phyloP scores from a whole-genome alignment of 2,797 vertebrate species.

The Crax fasciolata region DNA sequence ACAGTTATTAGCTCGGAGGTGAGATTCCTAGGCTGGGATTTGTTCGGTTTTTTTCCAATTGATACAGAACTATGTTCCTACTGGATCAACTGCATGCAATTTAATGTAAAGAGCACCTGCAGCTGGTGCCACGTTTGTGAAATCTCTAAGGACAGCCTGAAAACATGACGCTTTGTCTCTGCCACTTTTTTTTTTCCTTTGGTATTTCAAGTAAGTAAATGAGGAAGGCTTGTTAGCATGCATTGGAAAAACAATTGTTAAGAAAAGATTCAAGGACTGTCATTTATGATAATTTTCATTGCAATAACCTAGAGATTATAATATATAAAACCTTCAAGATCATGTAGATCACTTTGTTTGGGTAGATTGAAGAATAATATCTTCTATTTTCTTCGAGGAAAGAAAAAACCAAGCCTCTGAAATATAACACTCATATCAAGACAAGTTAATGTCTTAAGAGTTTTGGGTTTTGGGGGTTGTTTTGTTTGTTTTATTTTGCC shows the following conservation, averaged over 20 bases:
- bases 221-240: neutral
- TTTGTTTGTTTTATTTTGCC: neutral
- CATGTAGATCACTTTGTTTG: neutral
- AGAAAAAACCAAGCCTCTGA: neutral
- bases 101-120: conserved; percentile 24
- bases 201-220: conserved; percentile 30
- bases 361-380: neutral
- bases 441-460: neutral
- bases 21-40: neutral
- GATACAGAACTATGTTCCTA: neutral
- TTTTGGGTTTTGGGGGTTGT: neutral
- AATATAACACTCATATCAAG: neutral
- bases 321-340: neutral
- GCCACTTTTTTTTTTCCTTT: neutral
- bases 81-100: neutral
- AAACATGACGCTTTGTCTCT: conserved; percentile 22
- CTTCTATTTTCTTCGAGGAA: neutral
- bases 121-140: neutral
- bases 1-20: neutral
- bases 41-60: neutral
- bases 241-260: neutral
- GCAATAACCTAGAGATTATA: neutral
- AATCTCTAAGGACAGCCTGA: neutral
- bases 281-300: neutral
- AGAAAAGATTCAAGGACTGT: neutral